Conservation (phyloP, 2,797 vertebrate genomes). For the Gymnothorax javanicus region DNA sequence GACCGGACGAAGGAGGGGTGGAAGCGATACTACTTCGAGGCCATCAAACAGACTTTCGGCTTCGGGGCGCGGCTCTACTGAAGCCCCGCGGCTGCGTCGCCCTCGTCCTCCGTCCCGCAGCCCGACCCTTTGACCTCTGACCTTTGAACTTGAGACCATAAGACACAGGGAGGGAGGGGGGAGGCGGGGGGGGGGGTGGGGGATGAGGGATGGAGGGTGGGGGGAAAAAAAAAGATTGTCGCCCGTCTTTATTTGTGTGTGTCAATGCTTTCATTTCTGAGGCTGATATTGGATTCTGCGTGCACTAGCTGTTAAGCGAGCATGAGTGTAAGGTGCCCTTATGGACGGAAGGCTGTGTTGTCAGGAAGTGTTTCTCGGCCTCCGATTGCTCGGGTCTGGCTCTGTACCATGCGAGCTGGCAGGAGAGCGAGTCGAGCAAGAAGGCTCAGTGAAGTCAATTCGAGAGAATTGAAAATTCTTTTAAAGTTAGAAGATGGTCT, state of each 20-base stretch:
- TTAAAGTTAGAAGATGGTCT: neutral
- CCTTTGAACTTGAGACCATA: slow-evolving; percentile 39
- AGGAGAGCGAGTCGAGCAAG: neutral
- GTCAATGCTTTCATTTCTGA: slow-evolving; percentile 25
- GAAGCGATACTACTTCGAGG: slow-evolving; percentile 89
- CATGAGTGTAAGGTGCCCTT: slow-evolving; percentile 29
- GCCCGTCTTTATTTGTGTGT: slow-evolving; percentile 28
- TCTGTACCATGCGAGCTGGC: neutral
- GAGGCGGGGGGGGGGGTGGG: neutral
- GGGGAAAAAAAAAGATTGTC: slow-evolving; percentile 17
- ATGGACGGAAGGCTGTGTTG: neutral
- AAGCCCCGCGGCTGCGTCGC: slow-evolving; percentile 36
- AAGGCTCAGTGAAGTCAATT: neutral
- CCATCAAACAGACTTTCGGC: slow-evolving; percentile 94
- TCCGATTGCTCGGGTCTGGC: neutral
- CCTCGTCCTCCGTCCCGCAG: neutral
- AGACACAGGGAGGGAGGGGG: neutral
- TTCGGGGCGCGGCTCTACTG: slow-evolving; percentile 80
- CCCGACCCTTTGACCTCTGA: slow-evolving; percentile 3
- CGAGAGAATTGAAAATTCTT: neutral
- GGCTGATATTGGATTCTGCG: slow-evolving; percentile 7
- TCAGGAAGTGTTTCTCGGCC: neutral
- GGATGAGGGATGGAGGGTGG: no score
- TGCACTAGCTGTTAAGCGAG: slow-evolving; percentile 25
- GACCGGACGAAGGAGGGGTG: slow-evolving; percentile 89